Conservation (phyloP, 2,797 vertebrate species). For the Delichon dasypus region DNA sequence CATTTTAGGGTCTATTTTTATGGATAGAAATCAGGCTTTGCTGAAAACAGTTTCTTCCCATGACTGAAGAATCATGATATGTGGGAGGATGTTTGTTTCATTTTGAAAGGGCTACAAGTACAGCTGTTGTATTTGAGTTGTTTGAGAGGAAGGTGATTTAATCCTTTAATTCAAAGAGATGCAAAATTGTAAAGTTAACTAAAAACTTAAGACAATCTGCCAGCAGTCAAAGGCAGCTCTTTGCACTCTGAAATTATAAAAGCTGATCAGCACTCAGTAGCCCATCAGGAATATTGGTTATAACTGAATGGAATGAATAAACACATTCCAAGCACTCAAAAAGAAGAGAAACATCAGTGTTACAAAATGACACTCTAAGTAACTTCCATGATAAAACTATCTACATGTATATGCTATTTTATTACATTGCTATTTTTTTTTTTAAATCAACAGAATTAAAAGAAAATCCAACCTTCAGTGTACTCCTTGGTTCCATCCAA, state of each 20-base stretch:
- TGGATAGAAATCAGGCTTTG: not conserved
- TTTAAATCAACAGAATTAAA: not conserved
- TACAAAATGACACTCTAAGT: not conserved
- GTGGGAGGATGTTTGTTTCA: not conserved
- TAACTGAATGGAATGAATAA: not conserved
- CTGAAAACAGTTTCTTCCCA: not conserved
- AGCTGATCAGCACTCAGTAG: not conserved
- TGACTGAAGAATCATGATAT: not conserved
- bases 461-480: slow-evolving; percentile 87
- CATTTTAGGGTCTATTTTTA: not conserved
- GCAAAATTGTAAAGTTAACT: not conserved
- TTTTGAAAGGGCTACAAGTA: not conserved
- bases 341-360: not conserved
- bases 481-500: slow-evolving; percentile 98
- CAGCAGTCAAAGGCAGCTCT: not conserved
- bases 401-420: not conserved
- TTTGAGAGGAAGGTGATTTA: not conserved
- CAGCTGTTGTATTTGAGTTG: not conserved
- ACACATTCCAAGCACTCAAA: not conserved
- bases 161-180: not conserved
- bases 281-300: not conserved
- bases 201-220: not conserved
- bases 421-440: not conserved
- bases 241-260: not conserved
- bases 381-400: not conserved